Base-by-base conservation (phyloP, 2,113 vertebrate species). In the Rhinichthys klamathensis region DNA sequence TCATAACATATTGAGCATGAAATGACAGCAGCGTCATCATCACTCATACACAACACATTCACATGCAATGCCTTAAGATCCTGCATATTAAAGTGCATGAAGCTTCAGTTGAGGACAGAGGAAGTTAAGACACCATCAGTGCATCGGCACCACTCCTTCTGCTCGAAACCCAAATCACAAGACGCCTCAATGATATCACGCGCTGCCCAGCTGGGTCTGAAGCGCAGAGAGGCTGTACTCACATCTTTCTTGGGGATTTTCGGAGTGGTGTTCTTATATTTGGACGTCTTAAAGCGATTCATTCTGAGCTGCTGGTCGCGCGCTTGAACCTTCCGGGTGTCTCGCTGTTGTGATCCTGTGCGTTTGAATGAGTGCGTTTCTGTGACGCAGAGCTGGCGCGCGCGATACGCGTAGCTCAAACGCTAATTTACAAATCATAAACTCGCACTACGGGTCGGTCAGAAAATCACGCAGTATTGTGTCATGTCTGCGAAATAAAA, bases 241-340 rank as follows among this genome's bases (percentile, higher is more conserved):
- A 97, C 97, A 90, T 96, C 95, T 88, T 95, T 97, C 90, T 96
- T 96, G 86, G 96, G 88, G 80, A 94, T 93, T 91, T 95, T 95
- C 82, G 96, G 95, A 87, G 95, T 96, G 78, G 94, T 96, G 91
- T 98, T 97, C 92, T 97, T 97, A 92, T 95, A 97, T 91, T 97
- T 98, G 83, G 97, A 98, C 35, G 93, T 95, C 93, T 92, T 97
- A 91, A 98, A 98, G 70, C 97, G 97, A 89, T 96, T 98, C 97
- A 99, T 98, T 91, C 82, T 94, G 85, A 82, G 60, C 72, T 93
- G 86, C 88, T 87, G 87, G 82, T 87, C 86, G 89, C 80, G 89
- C 89, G 92, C 90, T 88, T 46, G 90, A 91, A 92, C 87, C 93
- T 95, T 95, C 94, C 94, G 94, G 94, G 93, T 95, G 92, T 91